phyloP scores from a whole-genome alignment of 2,113 vertebrate species.

The Castor canadensis region DNA sequence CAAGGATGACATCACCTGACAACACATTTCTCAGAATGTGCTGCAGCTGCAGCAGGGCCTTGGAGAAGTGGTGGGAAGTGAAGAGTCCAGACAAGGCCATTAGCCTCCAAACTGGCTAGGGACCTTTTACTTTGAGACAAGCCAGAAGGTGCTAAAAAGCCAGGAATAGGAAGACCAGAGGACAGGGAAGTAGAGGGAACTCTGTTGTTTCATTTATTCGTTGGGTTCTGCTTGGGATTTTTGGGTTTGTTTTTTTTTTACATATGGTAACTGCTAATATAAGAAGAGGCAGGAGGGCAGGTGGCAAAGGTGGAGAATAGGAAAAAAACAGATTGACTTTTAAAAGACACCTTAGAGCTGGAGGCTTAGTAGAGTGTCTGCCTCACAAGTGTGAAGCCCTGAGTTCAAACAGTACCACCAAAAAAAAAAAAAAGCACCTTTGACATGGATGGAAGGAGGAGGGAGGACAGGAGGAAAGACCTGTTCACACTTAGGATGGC shows the following conservation, averaged over 20 bases:
- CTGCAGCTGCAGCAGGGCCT: not conserved
- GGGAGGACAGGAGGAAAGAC: not conserved
- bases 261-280: not conserved
- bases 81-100: not conserved
- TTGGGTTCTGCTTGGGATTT: not conserved
- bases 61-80: not conserved
- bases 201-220: not conserved
- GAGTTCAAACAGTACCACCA: too few species aligned
- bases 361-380: too few species aligned
- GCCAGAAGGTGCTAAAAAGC: not conserved
- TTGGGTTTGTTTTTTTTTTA: not conserved
- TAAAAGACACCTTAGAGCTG: not conserved
- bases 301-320: not conserved
- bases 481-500: accelerated
- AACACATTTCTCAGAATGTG: not conserved
- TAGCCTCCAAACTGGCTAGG: not conserved
- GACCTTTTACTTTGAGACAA: not conserved
- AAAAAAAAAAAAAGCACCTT: not conserved
- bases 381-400: too few species aligned
- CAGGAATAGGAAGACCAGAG: not conserved
- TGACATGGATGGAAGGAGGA: not conserved
- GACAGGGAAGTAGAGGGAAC: not conserved
- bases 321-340: not conserved
- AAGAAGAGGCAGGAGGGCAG: too few species aligned
- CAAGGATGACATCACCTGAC: not conserved